Evolutionary conservation across 2,888 invertebrate genomes (phyloP).

Genomic region (Dusona sp.): DNA sequence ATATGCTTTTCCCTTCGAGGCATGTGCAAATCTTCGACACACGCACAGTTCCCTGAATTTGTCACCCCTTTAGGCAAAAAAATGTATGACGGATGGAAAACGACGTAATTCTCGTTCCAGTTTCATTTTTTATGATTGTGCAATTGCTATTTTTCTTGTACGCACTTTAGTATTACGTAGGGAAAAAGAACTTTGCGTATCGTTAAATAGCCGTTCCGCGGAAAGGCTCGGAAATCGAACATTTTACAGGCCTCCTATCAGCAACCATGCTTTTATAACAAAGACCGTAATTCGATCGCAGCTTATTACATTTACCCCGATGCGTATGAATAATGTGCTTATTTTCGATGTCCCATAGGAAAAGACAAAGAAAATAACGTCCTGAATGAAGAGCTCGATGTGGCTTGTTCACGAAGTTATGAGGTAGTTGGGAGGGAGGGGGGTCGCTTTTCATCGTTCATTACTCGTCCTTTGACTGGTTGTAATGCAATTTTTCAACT

Average conservation of each 20-base stretch:
- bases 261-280: constrained; percentile 6
- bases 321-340: constrained; percentile 66
- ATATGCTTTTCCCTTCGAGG: constrained; percentile 68
- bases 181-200: no score
- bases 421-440: background rate
- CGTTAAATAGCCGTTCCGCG: no score
- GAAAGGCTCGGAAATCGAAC: no score
- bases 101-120: constrained; percentile 36
- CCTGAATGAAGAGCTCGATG: constrained; percentile 16
- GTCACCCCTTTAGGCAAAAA: constrained; percentile 43
- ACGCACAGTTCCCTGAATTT: constrained; percentile 29
- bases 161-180: background rate
- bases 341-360: constrained; percentile 64
- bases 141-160: background rate
- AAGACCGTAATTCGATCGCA: constrained; percentile 33
- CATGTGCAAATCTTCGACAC: constrained; percentile 52
- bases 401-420: background rate
- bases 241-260: background rate
- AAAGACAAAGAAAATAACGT: constrained; percentile 30
- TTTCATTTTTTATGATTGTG: background rate
- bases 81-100: constrained; percentile 30
- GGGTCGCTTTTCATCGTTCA: constrained; percentile 63
- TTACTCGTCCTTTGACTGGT: constrained; percentile 73
- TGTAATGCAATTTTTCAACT: constrained; percentile 78
- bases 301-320: background rate